Evolutionary conservation across 2,113 vertebrate species (phyloP).

Genomic region (rat (Rattus norvegicus)): DNA sequence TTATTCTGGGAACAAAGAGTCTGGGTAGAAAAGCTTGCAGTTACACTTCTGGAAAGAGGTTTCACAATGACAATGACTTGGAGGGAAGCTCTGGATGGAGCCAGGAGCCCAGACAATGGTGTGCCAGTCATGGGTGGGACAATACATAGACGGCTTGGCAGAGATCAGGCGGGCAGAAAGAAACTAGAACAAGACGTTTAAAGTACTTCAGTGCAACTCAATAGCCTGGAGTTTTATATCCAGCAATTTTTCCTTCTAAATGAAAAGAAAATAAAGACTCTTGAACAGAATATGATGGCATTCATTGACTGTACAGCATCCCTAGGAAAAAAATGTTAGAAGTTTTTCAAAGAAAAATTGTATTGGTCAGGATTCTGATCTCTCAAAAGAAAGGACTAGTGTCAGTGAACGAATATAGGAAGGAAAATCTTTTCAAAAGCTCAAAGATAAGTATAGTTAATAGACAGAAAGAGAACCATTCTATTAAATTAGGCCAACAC

Average conservation of each 20-base stretch:
- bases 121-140: neutral
- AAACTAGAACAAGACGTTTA: neutral
- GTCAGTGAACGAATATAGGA: neutral
- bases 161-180: neutral
- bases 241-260: neutral
- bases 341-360: neutral
- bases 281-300: neutral
- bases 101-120: neutral
- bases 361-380: neutral
- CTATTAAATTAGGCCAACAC: neutral
- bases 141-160: neutral
- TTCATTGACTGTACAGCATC: neutral
- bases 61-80: neutral
- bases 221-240: neutral
- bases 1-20: no score
- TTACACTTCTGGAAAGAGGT: neutral
- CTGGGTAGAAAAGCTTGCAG: no score
- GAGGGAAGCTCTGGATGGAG: neutral
- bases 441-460: neutral
- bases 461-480: neutral
- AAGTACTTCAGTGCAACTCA: neutral
- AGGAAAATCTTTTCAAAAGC: neutral
- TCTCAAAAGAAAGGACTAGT: neutral
- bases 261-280: neutral
- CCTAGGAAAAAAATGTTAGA: neutral